Evolutionary conservation across 2,113 vertebrate species (phyloP).

Genomic region (Sylvietta virens): DNA sequence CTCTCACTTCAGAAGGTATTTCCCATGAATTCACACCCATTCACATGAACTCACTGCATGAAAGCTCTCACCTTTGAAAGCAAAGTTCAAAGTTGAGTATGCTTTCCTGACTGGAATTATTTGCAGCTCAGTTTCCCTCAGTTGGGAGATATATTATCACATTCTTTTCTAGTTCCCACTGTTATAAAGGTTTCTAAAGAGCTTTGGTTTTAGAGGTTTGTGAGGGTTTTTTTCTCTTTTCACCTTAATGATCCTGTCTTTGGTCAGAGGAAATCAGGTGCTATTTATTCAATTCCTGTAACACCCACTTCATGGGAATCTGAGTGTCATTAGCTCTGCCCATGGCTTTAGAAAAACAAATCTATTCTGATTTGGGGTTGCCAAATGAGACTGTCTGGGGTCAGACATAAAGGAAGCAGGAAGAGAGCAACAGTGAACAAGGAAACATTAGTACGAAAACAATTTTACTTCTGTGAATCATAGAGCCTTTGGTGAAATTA

Average conservation of each 20-base stretch:
- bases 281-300: conserved; percentile 11
- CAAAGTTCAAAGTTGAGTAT: neutral
- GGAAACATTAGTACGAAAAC: conserved; percentile 41
- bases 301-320: conserved; percentile 32
- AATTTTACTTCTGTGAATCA: conserved; percentile 4
- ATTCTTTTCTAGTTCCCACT: neutral
- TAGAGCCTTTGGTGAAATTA: conserved; percentile 12
- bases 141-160: neutral
- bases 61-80: conserved; percentile 24
- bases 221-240: neutral
- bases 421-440: conserved; percentile 38
- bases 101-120: neutral
- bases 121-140: neutral
- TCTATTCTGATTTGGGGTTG: neutral
- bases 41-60: neutral
- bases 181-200: neutral
- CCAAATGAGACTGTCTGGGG: neutral
- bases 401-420: conserved; percentile 50
- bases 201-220: neutral
- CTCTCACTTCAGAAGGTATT: neutral
- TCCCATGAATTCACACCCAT: neutral
- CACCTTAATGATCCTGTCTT: neutral
- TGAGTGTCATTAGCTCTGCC: neutral
- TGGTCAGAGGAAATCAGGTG: conserved; percentile 23
- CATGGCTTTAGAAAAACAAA: conserved; percentile 30